Percentiles rank a stretch among this genome's conserved stretches.
phyloP scores from a whole-genome alignment of 2,113 vertebrate species.

The Indicator maculatus region DNA sequence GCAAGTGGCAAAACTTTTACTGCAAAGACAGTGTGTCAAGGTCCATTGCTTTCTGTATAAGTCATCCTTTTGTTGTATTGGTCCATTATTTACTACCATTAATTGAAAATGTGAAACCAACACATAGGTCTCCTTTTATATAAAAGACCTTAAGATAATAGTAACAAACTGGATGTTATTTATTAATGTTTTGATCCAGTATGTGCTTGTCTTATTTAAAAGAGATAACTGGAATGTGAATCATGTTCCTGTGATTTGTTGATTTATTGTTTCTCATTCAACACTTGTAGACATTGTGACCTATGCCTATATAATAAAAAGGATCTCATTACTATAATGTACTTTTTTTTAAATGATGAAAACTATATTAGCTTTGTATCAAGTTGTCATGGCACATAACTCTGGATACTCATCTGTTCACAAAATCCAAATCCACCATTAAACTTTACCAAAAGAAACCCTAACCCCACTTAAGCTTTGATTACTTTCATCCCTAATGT shows the following conservation, averaged over 20 bases:
- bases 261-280: conserved; percentile 79
- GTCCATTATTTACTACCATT: conserved; percentile 75
- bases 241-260: conserved; percentile 83
- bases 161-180: conserved; percentile 89
- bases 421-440: conserved; percentile 56
- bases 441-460: conserved; percentile 70
- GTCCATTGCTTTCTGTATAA: conserved; percentile 65
- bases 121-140: conserved; percentile 74
- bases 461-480: conserved; percentile 54
- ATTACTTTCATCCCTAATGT: conserved; percentile 54
- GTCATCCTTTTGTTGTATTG: conserved; percentile 66
- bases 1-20: conserved; percentile 68
- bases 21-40: conserved; percentile 73
- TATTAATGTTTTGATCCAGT: conserved; percentile 89
- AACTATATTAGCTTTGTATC: conserved; percentile 73
- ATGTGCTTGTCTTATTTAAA: conserved; percentile 93
- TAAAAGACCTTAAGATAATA: conserved; percentile 79
- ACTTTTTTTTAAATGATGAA: conserved; percentile 69
- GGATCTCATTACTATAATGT: conserved; percentile 70
- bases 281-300: conserved; percentile 87
- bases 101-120: conserved; percentile 75
- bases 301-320: conserved; percentile 83
- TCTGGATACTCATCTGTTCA: conserved; percentile 54
- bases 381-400: conserved; percentile 56
- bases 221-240: conserved; percentile 86